Evolutionary conservation across 2,797 vertebrate species (phyloP).

Genomic region (Philypnodon macrostomus): DNA sequence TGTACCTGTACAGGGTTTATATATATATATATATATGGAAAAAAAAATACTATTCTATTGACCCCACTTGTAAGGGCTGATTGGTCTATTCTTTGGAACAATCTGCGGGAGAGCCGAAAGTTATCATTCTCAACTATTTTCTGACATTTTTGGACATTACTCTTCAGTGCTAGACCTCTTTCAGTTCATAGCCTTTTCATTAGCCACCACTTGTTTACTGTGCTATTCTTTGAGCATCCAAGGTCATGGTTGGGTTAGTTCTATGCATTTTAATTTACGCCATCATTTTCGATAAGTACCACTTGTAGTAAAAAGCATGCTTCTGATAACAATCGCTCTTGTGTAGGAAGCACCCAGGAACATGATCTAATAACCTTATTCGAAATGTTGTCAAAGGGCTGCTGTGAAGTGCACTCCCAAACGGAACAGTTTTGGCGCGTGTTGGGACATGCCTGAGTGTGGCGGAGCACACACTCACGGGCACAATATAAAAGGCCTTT

Average conservation of each 20-base stretch:
- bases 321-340: conserved; percentile 4
- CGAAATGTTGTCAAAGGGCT: conserved; percentile 6
- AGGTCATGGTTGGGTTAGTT: background rate
- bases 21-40: too few relatives aligned
- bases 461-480: conserved; percentile 35
- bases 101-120: background rate
- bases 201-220: background rate
- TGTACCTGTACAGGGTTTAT: too few relatives aligned
- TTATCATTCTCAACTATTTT: background rate
- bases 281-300: background rate
- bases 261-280: background rate
- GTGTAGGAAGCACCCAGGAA: conserved; percentile 24
- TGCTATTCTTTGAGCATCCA: background rate
- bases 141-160: too few relatives aligned
- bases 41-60: background rate
- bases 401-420: conserved; percentile 21
- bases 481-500: conserved; percentile 48
- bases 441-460: conserved; percentile 48
- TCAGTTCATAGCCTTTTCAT: background rate
- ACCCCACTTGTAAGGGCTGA: background rate
- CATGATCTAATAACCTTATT: conserved; percentile 19
- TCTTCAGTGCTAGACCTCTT: background rate
- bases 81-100: background rate
- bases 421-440: conserved; percentile 39
- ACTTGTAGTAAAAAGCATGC: background rate